These are phyloP conservation scores for Rattus rattus DNA, from an alignment of 2,113 vertebrate genomes.

Conservation along the genomic window DNA sequence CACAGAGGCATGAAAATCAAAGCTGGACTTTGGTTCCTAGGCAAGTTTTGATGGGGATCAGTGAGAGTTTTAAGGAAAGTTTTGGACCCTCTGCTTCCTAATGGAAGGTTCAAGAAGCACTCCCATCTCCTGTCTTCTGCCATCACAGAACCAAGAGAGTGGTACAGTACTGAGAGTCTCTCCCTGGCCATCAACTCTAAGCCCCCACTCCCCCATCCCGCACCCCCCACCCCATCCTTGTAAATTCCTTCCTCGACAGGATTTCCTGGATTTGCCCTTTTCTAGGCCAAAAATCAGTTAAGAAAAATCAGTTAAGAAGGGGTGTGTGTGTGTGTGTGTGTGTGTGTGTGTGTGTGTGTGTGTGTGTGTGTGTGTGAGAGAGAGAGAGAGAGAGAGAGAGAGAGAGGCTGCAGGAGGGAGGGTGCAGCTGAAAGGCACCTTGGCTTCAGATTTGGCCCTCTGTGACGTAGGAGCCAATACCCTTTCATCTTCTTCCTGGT, in stretches of 20 bases:
- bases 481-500: neutral
- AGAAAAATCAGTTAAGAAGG: neutral
- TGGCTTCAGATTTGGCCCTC: neutral
- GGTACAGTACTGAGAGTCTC: neutral
- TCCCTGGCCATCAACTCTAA: neutral
- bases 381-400: neutral
- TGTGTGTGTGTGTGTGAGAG: no score
- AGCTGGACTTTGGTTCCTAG: neutral
- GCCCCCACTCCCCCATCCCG: fast-evolving
- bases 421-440: neutral
- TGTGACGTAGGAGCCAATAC: fast-evolving
- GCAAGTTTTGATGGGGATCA: fast-evolving
- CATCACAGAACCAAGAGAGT: neutral
- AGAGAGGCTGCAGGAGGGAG: neutral
- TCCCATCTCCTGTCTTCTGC: fast-evolving
- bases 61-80: neutral
- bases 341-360: no score
- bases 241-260: neutral
- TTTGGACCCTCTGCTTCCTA: neutral
- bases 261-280: neutral
- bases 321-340: no score
- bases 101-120: neutral
- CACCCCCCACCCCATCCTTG: fast-evolving
- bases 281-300: neutral
- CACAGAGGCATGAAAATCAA: neutral